A percentile compares a stretch with the other conserved stretches of the same genome.
Conservation (phyloP, 2,797 vertebrate genomes). For the Anguilla obscura region DNA sequence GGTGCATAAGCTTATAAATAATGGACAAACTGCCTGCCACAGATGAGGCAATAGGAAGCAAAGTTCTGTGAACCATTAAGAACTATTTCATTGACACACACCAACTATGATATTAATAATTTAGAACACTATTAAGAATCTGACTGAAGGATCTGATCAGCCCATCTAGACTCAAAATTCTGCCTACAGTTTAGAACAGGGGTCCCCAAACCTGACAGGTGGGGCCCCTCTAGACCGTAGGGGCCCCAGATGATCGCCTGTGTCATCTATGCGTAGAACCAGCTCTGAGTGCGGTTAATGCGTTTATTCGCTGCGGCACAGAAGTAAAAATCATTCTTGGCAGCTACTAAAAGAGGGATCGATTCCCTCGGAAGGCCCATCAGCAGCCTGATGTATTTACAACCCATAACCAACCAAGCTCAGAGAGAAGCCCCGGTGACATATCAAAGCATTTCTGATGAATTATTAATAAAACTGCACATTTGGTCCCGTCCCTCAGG, state of each 20-base stretch:
- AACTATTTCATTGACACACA: neutral
- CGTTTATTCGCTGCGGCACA: neutral
- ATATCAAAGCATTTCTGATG: constrained; percentile 3
- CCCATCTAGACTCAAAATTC: neutral
- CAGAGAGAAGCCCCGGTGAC: neutral
- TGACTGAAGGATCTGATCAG: neutral
- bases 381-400: neutral
- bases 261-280: neutral
- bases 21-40: neutral
- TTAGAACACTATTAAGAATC: neutral
- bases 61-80: neutral
- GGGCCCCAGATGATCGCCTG: neutral
- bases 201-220: neutral
- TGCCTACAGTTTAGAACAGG: neutral
- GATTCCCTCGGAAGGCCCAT: neutral
- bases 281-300: neutral
- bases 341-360: neutral
- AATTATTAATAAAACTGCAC: neutral
- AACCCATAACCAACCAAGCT: neutral
- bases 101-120: neutral
- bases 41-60: neutral
- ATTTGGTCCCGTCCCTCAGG: neutral
- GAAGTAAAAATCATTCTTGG: neutral
- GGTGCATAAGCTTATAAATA: neutral
- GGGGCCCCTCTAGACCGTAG: neutral